Evolutionary conservation across 2,797 vertebrate species (phyloP).

Genomic region (Platyrinchus mystaceus): DNA sequence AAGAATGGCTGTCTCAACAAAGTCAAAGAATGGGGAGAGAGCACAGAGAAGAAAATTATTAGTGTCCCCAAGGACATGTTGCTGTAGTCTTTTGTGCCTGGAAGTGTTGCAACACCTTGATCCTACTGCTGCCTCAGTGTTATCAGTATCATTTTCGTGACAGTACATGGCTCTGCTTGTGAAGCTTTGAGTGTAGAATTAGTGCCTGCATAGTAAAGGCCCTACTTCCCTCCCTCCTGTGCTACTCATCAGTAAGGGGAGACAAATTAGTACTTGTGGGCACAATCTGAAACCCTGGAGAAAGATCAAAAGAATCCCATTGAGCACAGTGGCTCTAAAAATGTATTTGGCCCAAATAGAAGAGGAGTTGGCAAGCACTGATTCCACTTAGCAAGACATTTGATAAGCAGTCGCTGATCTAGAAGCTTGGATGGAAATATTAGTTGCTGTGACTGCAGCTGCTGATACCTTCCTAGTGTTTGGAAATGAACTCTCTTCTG

Average conservation of each 20-base stretch:
- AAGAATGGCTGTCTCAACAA: background rate
- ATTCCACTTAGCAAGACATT: background rate
- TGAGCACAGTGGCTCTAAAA: background rate
- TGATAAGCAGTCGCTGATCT: background rate
- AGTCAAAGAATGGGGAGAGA: background rate
- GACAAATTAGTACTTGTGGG: background rate
- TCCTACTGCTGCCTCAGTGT: background rate
- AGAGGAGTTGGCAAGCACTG: background rate
- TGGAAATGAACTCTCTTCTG: background rate
- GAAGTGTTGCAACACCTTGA: background rate
- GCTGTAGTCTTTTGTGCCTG: background rate
- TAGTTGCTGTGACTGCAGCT: background rate
- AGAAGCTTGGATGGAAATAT: background rate
- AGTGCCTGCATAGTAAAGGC: background rate
- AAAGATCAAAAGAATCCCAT: background rate
- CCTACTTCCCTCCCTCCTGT: background rate
- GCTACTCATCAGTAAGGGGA: background rate
- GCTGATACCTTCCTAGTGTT: background rate
- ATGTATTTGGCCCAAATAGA: background rate
- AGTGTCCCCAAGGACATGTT: background rate
- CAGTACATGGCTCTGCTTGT: background rate
- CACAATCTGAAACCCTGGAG: background rate
- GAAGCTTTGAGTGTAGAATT: background rate
- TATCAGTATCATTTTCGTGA: background rate
- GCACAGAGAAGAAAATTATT: background rate